These are phyloP conservation scores for Semotilus atromaculatus DNA, from an alignment of 2,797 vertebrate species.

Conservation along the genomic window DNA sequence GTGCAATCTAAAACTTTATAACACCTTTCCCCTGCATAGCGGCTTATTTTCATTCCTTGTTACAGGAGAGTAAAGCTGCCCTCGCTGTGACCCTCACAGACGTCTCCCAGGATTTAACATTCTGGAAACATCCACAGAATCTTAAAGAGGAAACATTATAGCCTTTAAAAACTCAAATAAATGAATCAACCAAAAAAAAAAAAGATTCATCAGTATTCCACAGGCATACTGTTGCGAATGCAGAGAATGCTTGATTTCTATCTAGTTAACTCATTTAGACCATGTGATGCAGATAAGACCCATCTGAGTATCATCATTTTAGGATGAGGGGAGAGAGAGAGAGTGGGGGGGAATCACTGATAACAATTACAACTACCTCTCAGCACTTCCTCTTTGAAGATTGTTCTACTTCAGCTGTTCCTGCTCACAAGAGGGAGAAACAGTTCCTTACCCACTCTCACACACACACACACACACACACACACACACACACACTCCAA, in stretches of 20 bases:
- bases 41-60: conserved; percentile 44
- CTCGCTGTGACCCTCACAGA: conserved; percentile 42
- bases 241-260: conserved; percentile 44
- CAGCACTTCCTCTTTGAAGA: conserved; percentile 52
- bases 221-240: conserved; percentile 8
- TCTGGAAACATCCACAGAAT: conserved; percentile 42
- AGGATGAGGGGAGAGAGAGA: conserved; percentile 36
- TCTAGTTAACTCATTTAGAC: conserved; percentile 57
- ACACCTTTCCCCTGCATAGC: conserved; percentile 25
- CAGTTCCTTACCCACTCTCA: neutral
- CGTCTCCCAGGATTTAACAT: conserved; percentile 35
- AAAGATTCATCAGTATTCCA: conserved; percentile 34
- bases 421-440: conserved; percentile 24
- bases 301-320: conserved; percentile 45
- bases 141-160: conserved; percentile 28
- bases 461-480: neutral
- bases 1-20: conserved; percentile 38
- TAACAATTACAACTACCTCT: conserved; percentile 49
- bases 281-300: conserved; percentile 58
- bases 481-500: neutral
- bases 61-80: conserved; percentile 43
- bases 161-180: conserved; percentile 16
- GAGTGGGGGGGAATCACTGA: conserved; percentile 37
- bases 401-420: conserved; percentile 46
- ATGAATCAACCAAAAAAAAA: conserved; percentile 1